These are phyloP conservation scores for Conger conger DNA, from an alignment of 2,113 vertebrate species.

Conservation along the genomic window DNA sequence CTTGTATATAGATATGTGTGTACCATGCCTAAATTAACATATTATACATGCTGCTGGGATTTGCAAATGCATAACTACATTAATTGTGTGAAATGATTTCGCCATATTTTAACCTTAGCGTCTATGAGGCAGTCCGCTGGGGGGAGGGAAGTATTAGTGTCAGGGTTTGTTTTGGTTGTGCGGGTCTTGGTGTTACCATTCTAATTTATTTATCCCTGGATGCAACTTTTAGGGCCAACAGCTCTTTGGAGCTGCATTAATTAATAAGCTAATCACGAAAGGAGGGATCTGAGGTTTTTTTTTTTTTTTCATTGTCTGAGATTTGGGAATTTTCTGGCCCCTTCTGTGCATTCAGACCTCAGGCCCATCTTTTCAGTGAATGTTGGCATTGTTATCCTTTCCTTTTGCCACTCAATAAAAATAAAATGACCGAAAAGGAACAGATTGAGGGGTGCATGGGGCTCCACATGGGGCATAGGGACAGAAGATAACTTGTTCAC, in stretches of 20 bases:
- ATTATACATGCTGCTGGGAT: background rate
- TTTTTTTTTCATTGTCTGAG: background rate
- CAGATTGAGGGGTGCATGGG: background rate
- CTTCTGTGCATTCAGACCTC: background rate
- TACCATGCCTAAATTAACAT: background rate
- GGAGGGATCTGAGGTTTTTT: slow-evolving; percentile 3
- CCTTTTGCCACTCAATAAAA: background rate
- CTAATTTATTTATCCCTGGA: background rate
- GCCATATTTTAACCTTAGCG: background rate
- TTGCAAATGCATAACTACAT: background rate
- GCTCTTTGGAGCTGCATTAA: background rate
- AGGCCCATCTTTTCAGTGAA: background rate
- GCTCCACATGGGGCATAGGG: background rate
- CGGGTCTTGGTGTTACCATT: background rate
- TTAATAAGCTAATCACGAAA: background rate
- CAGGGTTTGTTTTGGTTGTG: background rate
- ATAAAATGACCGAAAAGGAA: background rate
- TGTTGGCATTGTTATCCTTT: background rate
- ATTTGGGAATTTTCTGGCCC: slow-evolving; percentile 1
- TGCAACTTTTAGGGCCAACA: background rate
- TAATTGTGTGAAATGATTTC: background rate
- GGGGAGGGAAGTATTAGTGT: background rate
- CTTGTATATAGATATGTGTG: background rate
- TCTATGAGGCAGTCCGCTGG: background rate
- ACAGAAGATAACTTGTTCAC: background rate